Evolutionary conservation across 2,888 invertebrate species (phyloP), one percentile per base, ranked within the genome.

Genomic region (Netelia fuscicornis): DNA sequence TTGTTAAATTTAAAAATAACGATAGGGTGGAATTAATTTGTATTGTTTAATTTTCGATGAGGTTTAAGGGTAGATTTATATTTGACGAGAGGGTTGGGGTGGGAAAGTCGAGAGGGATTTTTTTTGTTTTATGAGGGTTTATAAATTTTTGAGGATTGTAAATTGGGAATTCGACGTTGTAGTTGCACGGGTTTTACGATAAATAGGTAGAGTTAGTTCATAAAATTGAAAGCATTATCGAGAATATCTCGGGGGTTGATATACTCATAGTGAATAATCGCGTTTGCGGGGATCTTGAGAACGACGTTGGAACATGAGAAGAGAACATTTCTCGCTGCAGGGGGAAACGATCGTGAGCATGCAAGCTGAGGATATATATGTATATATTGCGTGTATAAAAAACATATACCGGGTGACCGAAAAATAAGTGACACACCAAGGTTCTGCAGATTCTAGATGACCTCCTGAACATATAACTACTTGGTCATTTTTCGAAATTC

Each of bases 251-350:
- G 23, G 37, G 67, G 52, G 54, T 54, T 25, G 30, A 44, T 52
- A 68, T 74, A 56, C 60, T 52, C 60, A 23, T 30, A 54, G 52
- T 72, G 74, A 44, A 81, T 80, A 84, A 83, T 60, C 71, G 80
- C 60, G 77, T 77, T 84, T 67, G 67, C 67, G 58, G 77, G 71
- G 71, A 44, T 60, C 65, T 52, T 60, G 60, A 62, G 37, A 84
- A 72, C 72, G 80, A 54, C 37, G 72, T 42, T 81, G 60, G 76
- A 72, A 72, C 84, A 84, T 62, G 77, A 78, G 77, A 82, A 30
- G 58, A 48, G 54, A 13, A 75, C 48, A 62, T 64, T 48, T 13
- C 48, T 68, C 79, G 75, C 71, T 76, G 76, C 67, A 62, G 37
- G 75, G 75, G 54, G 65, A 62, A 68, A 10, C 52, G 56, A 25